Conservation (phyloP, 2,113 vertebrate species). For the Aplodontia rufa region DNA sequence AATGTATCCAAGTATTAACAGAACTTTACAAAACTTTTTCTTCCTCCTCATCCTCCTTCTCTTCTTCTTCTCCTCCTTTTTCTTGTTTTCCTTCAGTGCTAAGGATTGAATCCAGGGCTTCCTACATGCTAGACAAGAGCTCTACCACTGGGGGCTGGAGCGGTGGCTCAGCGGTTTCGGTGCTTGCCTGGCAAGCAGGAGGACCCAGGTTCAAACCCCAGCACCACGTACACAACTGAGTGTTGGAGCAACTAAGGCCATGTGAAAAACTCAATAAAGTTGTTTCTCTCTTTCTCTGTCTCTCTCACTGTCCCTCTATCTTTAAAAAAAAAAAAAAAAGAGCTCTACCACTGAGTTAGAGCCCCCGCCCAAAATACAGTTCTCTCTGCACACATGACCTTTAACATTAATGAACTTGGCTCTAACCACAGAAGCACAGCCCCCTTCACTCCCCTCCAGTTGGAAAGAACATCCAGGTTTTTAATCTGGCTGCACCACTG, state of each 20-base stretch:
- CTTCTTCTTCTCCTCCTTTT: too few relatives aligned
- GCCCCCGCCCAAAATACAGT: background rate
- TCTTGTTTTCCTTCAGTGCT: background rate
- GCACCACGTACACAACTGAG: too few relatives aligned
- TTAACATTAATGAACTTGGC: background rate
- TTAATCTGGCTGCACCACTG: background rate
- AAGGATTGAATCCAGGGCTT: background rate
- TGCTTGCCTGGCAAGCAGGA: too few relatives aligned
- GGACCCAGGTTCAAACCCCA: too few relatives aligned
- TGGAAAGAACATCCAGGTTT: background rate
- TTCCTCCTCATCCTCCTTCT: too few relatives aligned
- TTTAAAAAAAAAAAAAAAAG: too few relatives aligned
- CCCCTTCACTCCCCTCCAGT: background rate
- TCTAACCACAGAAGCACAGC: background rate
- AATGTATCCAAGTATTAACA: background rate
- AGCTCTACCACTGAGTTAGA: background rate
- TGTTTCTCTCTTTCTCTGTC: too few relatives aligned
- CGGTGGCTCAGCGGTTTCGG: too few relatives aligned
- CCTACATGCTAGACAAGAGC: background rate
- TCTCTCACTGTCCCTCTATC: too few relatives aligned
- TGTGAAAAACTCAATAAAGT: too few relatives aligned
- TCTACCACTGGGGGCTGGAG: background rate
- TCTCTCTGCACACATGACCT: background rate
- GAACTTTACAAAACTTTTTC: background rate
- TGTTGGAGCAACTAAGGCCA: too few relatives aligned